phyloP scores from a whole-genome alignment of 2,113 vertebrate species.

The Carettochelys insculpta region DNA sequence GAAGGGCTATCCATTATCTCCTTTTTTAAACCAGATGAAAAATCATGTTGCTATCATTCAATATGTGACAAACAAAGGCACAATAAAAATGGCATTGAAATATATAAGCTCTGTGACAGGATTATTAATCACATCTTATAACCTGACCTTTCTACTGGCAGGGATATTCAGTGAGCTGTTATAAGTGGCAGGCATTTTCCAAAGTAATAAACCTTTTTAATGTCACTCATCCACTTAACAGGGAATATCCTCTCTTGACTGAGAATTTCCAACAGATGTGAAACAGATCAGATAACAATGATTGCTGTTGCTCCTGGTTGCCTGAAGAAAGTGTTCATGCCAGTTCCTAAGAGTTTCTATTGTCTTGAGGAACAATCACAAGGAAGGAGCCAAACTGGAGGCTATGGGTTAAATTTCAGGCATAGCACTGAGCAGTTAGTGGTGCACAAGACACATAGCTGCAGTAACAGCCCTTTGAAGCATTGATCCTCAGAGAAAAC shows the following conservation, averaged over 20 bases:
- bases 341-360: conserved; percentile 8
- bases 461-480: background rate
- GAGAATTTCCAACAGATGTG: background rate
- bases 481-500: background rate
- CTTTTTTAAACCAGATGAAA: conserved; percentile 61
- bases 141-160: conserved; percentile 68
- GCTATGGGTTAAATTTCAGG: background rate
- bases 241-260: conserved; percentile 11
- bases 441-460: background rate
- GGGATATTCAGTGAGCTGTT: conserved; percentile 61
- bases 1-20: conserved; percentile 50
- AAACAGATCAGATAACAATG: background rate
- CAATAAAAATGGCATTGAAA: conserved; percentile 66
- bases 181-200: conserved; percentile 56
- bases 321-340: background rate
- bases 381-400: background rate
- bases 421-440: background rate
- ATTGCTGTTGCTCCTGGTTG: background rate
- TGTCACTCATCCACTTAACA: conserved; percentile 48
- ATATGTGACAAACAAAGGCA: conserved; percentile 58
- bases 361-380: background rate
- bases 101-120: conserved; percentile 60
- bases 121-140: conserved; percentile 66
- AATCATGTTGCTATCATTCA: conserved; percentile 50
- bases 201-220: conserved; percentile 61